Evolutionary conservation across 1,140 invertebrate genomes (phyloP).

Genomic region (Ridgeia piscesae): DNA sequence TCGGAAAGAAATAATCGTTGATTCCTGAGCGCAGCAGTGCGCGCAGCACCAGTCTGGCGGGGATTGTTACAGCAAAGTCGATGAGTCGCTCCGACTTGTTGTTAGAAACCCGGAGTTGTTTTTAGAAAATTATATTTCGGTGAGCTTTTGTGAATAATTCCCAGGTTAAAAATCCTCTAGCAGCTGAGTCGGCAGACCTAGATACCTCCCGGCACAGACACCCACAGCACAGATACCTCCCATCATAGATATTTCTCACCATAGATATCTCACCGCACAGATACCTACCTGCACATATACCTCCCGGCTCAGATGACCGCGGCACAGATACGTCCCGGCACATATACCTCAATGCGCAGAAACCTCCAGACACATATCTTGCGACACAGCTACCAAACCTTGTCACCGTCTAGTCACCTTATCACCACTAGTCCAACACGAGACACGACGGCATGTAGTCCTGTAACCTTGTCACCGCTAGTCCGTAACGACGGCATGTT

Average conservation of each 20-base stretch:
- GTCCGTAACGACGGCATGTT: too few relatives aligned
- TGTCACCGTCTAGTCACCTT: too few relatives aligned
- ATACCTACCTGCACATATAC: too few relatives aligned
- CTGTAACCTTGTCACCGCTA: too few relatives aligned
- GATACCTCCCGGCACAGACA: not conserved
- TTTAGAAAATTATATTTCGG: not conserved
- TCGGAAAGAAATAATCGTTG: not conserved
- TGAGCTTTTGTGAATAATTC: conserved; percentile 21
- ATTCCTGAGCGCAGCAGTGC: not conserved
- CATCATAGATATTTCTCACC: too few relatives aligned
- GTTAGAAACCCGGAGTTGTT: not conserved
- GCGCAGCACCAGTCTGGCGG: not conserved
- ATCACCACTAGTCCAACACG: conserved; percentile 58
- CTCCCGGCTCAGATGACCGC: too few relatives aligned
- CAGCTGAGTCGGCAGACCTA: not conserved
- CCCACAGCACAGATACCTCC: too few relatives aligned
- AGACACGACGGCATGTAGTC: not conserved
- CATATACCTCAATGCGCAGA: too few relatives aligned
- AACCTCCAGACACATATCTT: too few relatives aligned
- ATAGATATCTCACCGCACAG: too few relatives aligned
- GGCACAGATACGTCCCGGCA: too few relatives aligned
- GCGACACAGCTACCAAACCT: too few relatives aligned
- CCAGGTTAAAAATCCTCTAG: conserved; percentile 37
- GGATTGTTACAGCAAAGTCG: not conserved
- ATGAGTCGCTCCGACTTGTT: not conserved